Percentiles rank a stretch among this genome's conserved stretches.
These are phyloP conservation scores for Colaptes auratus DNA, from an alignment of 2,113 vertebrate genomes.

Conservation along the genomic window DNA sequence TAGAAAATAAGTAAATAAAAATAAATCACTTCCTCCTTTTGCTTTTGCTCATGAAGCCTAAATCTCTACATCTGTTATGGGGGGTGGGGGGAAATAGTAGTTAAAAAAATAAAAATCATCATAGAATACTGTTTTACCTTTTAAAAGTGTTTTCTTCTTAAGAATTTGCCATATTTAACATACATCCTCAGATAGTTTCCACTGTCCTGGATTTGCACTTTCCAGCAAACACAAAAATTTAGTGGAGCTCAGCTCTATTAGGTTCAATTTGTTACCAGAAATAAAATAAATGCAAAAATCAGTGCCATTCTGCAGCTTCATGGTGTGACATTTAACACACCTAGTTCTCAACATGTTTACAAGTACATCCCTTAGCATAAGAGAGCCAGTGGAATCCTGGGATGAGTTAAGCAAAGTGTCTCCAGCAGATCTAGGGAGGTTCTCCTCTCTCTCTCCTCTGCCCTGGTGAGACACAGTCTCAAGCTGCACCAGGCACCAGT, in stretches of 20 bases:
- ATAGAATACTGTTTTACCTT: not conserved
- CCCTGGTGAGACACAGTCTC: no score
- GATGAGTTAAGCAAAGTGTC: no score
- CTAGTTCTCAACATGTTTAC: not conserved
- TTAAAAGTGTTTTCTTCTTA: not conserved
- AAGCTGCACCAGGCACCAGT: no score
- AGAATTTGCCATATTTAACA: not conserved
- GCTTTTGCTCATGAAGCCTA: not conserved
- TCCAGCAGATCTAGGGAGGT: no score
- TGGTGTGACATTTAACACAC: not conserved
- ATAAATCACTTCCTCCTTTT: not conserved
- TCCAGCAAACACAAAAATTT: not conserved
- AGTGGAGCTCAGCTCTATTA: fast-evolving
- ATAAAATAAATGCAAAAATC: not conserved
- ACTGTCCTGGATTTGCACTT: not conserved
- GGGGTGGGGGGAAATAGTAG: no score
- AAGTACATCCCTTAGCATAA: not conserved
- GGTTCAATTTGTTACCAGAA: not conserved
- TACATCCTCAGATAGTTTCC: not conserved
- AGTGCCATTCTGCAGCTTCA: not conserved
- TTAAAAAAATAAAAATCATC: no score
- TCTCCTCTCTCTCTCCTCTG: no score
- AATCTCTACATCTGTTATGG: not conserved
- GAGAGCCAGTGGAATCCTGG: no score
- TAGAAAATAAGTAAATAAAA: not conserved